Evolutionary conservation across 2,888 invertebrate genomes (phyloP), one percentile per base, ranked within the genome.

Genomic region (Pheosia gnoma): DNA sequence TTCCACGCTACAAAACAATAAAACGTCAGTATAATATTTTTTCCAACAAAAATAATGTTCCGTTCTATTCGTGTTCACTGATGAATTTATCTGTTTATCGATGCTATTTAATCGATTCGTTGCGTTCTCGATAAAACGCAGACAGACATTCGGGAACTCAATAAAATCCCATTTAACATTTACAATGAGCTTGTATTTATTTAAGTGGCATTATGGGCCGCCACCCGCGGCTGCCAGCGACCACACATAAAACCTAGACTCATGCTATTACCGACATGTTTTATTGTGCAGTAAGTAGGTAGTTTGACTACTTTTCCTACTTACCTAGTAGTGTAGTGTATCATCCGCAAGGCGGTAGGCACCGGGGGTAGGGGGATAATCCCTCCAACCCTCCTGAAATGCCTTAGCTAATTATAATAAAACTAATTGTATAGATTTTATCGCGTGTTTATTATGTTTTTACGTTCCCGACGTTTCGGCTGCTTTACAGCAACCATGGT

Each of bases 81-180:
- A 91, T 89, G 87, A 90, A 91, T 90, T 90, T 91, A 91, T 91
- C 89, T 89, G 90, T 90, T 90, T 89, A 88, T 84, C 78, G 78
- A 76, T 78, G 78, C 77, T 70, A 71, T 85, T 87, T 88, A 86
- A 88, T 87, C 84, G 80, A 74, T 75, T 77, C 81, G 79, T 77
- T 71, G 81, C 73, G 71, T 68, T 78, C 74, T 79, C 87, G 86
- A 89, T 90, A 87, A 84, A 90, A 88, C 88, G 68, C 87, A 87
- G 88, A 82, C 87, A 87, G 88, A 82, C 81, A 77, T 83, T 82
- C 84, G 87, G 55, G 83, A 87, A 84, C 84, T 82, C 84, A 84
- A 91, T 91, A 92, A 91, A 92, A 90, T 80, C 79, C 69, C 71
- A 82, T 87, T 79, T 80, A 80, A 82, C 80, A 66, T 81, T 82